Conservation (phyloP, 2,888 invertebrate genomes). For the Amiota minor region DNA sequence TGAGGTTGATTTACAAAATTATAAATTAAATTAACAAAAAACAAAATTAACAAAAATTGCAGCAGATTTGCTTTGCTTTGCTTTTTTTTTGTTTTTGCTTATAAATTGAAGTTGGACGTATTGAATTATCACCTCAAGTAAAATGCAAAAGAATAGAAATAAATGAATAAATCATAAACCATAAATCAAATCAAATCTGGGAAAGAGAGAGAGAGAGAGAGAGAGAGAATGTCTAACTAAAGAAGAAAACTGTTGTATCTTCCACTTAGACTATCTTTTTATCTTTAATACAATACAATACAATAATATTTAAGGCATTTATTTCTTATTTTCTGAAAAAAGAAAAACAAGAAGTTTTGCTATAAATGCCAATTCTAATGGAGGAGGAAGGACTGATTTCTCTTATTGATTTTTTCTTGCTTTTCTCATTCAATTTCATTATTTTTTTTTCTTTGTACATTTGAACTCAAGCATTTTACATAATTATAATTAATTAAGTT, state of each 20-base stretch:
- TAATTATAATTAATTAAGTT: not conserved
- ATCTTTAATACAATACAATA: no score
- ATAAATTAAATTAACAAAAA: not conserved
- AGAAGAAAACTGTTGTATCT: conserved; percentile 44
- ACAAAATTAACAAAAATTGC: conserved; percentile 27
- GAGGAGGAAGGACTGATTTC: conserved; percentile 69
- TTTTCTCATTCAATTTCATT: not conserved
- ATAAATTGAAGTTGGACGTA: conserved; percentile 52
- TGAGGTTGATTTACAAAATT: not conserved
- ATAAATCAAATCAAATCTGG: conserved; percentile 43
- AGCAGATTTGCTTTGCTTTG: conserved; percentile 23
- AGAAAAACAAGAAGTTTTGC: not conserved
- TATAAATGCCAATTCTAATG: conserved; percentile 70
- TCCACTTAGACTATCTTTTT: conserved; percentile 42
- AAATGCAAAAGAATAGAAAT: conserved; percentile 49
- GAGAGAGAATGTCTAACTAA: conserved; percentile 56
- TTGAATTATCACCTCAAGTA: conserved; percentile 62
- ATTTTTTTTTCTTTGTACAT: conserved; percentile 62
- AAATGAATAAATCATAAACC: conserved; percentile 50
- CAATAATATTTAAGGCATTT: conserved; percentile 19
- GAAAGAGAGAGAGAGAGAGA: no score
- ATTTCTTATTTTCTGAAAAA: not conserved
- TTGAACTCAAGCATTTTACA: conserved; percentile 66
- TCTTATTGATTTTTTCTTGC: conserved; percentile 54
- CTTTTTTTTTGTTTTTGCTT: not conserved